phyloP scores from a whole-genome alignment of 2,113 vertebrate genomes.

The Echinops telfairi region DNA sequence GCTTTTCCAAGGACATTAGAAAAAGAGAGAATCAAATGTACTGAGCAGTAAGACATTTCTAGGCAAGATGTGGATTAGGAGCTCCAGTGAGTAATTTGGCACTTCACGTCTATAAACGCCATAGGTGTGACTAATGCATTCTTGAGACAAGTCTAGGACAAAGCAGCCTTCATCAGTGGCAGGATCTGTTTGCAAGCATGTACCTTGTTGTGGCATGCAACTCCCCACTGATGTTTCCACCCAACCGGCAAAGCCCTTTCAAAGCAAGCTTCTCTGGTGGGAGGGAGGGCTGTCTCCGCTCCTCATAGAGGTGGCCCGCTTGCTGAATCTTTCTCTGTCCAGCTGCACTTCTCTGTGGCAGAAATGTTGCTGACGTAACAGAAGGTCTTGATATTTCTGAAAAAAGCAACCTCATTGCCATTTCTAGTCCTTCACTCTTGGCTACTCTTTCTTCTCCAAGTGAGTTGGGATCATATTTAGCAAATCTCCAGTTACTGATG shows the following conservation, averaged over 20 bases:
- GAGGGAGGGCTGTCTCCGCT: neutral
- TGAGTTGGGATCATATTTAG: constrained; percentile 69
- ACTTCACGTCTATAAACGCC: neutral
- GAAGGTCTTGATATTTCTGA: constrained; percentile 77
- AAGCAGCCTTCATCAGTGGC: neutral
- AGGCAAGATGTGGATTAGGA: neutral
- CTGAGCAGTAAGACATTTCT: neutral
- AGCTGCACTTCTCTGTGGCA: constrained; percentile 49
- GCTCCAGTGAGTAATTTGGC: neutral
- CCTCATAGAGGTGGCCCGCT: neutral
- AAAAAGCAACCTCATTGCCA: constrained; percentile 64
- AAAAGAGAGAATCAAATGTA: neutral
- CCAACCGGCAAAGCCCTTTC: neutral
- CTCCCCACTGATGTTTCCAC: neutral
- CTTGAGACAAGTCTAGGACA: neutral
- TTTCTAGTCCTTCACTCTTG: constrained; percentile 52
- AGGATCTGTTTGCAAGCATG: constrained; percentile 40
- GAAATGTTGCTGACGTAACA: constrained; percentile 65
- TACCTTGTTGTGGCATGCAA: constrained; percentile 10
- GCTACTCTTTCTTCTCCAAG: constrained; percentile 66
- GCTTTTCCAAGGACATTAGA: neutral
- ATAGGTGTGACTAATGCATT: neutral
- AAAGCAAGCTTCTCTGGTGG: neutral
- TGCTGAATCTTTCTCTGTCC: neutral
- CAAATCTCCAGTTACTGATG: constrained; percentile 44